These are phyloP conservation scores for Catamblyrhynchus diadema DNA, from an alignment of 2,797 vertebrate genomes.

Conservation along the genomic window DNA sequence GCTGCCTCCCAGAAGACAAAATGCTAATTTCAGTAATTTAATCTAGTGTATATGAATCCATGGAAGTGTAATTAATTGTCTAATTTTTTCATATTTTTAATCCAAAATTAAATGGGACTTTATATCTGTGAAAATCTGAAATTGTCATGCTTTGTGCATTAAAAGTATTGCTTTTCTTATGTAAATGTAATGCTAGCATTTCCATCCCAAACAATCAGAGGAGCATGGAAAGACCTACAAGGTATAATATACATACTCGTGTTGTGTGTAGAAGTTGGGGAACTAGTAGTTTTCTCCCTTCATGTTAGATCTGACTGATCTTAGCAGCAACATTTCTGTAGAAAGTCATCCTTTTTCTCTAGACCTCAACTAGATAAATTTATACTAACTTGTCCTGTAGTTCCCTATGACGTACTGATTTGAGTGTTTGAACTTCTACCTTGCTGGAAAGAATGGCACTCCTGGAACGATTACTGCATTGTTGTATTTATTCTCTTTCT, in stretches of 20 bases:
- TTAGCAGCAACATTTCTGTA: constrained; percentile 32
- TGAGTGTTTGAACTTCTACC: constrained; percentile 12
- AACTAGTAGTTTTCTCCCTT: constrained; percentile 62
- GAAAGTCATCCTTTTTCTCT: constrained; percentile 11
- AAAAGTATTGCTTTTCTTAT: constrained; percentile 67
- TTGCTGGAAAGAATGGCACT: constrained; percentile 16
- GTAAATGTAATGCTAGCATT: constrained; percentile 74
- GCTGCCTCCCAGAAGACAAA: constrained; percentile 6
- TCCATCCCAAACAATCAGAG: constrained; percentile 79
- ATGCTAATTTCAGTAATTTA: constrained; percentile 25
- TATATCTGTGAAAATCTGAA: constrained; percentile 40
- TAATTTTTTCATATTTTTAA: constrained; percentile 33
- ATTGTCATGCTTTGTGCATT: constrained; percentile 63
- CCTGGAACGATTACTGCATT: not conserved
- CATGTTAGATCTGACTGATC: constrained; percentile 53
- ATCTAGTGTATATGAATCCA: constrained; percentile 19
- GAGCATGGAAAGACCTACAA: constrained; percentile 76
- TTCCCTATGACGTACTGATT: constrained; percentile 22
- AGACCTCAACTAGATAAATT: constrained; percentile 48
- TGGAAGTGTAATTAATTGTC: constrained; percentile 48
- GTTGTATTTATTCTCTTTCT: not conserved
- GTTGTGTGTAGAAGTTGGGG: constrained; percentile 72
- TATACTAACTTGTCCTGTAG: constrained; percentile 33
- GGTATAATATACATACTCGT: constrained; percentile 76
- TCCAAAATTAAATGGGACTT: constrained; percentile 31